Percentiles rank a stretch among this genome's conserved stretches.
These are phyloP conservation scores for Desoria tigrina DNA, from an alignment of 2,888 invertebrate genomes.

Conservation along the genomic window DNA sequence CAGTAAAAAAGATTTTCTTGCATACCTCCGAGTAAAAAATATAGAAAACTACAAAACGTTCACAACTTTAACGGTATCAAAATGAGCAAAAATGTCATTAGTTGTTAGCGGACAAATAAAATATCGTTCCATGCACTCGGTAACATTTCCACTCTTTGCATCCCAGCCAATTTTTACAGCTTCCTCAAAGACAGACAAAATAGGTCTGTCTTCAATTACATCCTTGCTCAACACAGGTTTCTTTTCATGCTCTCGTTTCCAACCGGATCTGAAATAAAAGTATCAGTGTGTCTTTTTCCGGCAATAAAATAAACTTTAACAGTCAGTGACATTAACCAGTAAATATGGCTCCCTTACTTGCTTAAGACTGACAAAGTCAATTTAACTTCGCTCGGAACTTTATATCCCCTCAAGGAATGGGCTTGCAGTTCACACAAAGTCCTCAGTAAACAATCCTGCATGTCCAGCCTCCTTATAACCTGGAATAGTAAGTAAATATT, in stretches of 20 bases:
- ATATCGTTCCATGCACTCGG: constrained; percentile 51
- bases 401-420: constrained; percentile 43
- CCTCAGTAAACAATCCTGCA: constrained; percentile 51
- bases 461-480: constrained; percentile 49
- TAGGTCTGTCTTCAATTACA: constrained; percentile 48
- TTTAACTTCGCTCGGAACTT: constrained; percentile 49
- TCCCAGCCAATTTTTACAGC: constrained; percentile 51
- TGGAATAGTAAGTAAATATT: too few relatives aligned
- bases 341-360: constrained; percentile 41
- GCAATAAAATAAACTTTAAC: constrained; percentile 10
- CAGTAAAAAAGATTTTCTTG: too few relatives aligned
- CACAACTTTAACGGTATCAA: constrained; percentile 46
- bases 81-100: constrained; percentile 46
- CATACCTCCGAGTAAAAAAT: too few relatives aligned
- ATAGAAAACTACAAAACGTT: constrained; percentile 44
- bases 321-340: neutral
- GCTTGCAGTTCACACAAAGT: constrained; percentile 49
- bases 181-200: constrained; percentile 51
- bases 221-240: constrained; percentile 41
- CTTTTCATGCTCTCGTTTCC: constrained; percentile 44
- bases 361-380: constrained; percentile 46
- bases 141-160: constrained; percentile 44
- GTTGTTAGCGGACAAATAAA: constrained; percentile 50
- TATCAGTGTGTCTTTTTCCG: neutral
- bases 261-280: constrained; percentile 40